Base-by-base conservation (phyloP, 2,113 vertebrate species). In the Cromileptes altivelis region DNA sequence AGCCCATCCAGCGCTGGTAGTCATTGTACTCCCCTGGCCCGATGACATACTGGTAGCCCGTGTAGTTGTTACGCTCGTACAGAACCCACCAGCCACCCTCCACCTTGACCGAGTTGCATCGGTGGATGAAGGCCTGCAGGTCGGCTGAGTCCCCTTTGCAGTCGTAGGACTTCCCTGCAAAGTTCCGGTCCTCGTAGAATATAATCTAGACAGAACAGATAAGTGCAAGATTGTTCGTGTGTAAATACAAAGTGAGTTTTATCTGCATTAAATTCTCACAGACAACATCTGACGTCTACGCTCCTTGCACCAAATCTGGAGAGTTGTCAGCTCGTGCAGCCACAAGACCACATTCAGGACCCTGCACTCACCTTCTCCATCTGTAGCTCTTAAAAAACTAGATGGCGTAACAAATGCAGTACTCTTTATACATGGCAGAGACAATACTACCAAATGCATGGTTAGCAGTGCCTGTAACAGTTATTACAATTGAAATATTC, bases 101-200 rank as follows among this genome's bases (percentile, higher is more conserved):
- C 53, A 95, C 91, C 60, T 90, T 91, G 45, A 93, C 64, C 40
- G 94, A 95, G 87, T 94, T 93, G 78, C 94, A 95, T 45, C 93
- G 85, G 65, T 33, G 91, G 80, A 95, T 90, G 90, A 84, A 93
- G 50, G 83, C 61, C 8, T 91, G 89, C 70, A 95, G 85, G 72
- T 95, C 90, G 0, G 81, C 37, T 4, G 93, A 94, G 80, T 95
- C 92, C 3, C 93, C 85, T 78, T 92, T 95, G 89, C 92, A 94
- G 50, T 94, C 93, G 25, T 95, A 93, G 73, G 91, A 93, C 86
- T 91, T 86, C 17, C 95, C 94, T 33, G 92, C 83, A 76, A 95
- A 94, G 84, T 93, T 91, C 81, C 58, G 91, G 63, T 94, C 94
- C 88, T 95, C 94, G 18, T 70, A 95, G 65, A 95, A 73, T 56